Evolutionary conservation across 2,797 vertebrate genomes (phyloP).

Genomic region (Numenius phaeopus): DNA sequence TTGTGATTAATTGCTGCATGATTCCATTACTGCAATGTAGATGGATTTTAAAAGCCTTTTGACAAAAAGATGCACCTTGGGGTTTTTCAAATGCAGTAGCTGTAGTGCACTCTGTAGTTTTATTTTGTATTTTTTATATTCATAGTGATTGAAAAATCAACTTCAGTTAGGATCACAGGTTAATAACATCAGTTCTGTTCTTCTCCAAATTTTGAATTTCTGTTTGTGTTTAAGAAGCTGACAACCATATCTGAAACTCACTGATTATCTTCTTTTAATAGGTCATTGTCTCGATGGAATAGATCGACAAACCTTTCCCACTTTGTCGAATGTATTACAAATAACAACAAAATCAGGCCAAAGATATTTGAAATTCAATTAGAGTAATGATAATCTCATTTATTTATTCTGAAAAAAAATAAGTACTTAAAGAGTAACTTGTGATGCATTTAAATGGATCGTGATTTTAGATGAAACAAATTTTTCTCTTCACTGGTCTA

Average conservation of each 20-base stretch:
- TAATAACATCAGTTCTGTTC: background rate
- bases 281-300: background rate
- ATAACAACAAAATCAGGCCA: background rate
- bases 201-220: conserved; percentile 14
- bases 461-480: background rate
- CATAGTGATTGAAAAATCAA: conserved; percentile 1
- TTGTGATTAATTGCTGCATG: conserved; percentile 14
- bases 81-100: background rate
- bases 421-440: background rate
- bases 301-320: background rate
- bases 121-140: background rate
- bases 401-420: background rate
- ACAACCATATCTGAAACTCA: conserved; percentile 12
- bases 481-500: background rate
- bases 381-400: background rate
- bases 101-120: background rate
- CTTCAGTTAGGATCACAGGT: background rate
- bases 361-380: background rate
- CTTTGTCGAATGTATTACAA: background rate
- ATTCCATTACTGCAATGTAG: background rate
- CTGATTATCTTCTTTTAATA: conserved; percentile 25
- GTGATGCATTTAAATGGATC: background rate
- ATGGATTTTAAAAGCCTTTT: conserved; percentile 26
- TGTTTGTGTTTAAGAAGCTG: background rate
- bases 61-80: background rate